Evolutionary conservation across 2,888 invertebrate species (phyloP), one percentile per base, ranked within the genome.

Genomic region (Actias luna): DNA sequence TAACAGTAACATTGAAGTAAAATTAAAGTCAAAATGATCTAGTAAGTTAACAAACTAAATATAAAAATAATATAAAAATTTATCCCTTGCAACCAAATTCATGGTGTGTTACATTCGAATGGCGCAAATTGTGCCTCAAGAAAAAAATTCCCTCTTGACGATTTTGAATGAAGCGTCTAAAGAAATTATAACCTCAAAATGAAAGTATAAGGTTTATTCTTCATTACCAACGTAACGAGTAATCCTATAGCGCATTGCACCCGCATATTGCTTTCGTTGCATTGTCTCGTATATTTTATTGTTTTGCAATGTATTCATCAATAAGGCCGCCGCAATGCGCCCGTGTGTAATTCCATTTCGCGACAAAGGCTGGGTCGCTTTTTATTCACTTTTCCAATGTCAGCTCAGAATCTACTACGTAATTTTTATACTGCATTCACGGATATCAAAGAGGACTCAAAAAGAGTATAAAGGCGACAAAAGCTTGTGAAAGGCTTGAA

Each of bases 281-380:
- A n/a, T 55, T 29, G 16, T 55, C 46, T 50, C 29, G n/a, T 55
- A 29, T 55, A 55, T 29, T 55, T 55, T n/a, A 29, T 55, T 29
- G n/a, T 29, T 7, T 16, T 29, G 55, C 55, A 18, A 29, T 29
- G 55, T 29, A 55, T 55, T 55, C 55, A 14, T 55, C 55, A 55
- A 55, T 55, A 55, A 27, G 29, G 55, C 55, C 29, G 7, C 29
- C 55, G n/a, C 55, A 5, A 29, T 29, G 55, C 55, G 16, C 55
- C 46, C 46, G 46, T 55, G 55, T 55, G 55, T 55, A 55, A 55
- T 55, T 55, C 29, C 27, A 55, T 55, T 55, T 55, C 8, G 55
- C 55, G 55, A 55, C 55, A 55, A 55, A 52, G 46, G 29, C n/a
- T n/a, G n/a, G 25, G 18, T 4, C 50, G 27, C 18, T 55, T 55